Evolutionary conservation across 2,797 vertebrate genomes (phyloP).

Genomic region (Tamandua tetradactyla): DNA sequence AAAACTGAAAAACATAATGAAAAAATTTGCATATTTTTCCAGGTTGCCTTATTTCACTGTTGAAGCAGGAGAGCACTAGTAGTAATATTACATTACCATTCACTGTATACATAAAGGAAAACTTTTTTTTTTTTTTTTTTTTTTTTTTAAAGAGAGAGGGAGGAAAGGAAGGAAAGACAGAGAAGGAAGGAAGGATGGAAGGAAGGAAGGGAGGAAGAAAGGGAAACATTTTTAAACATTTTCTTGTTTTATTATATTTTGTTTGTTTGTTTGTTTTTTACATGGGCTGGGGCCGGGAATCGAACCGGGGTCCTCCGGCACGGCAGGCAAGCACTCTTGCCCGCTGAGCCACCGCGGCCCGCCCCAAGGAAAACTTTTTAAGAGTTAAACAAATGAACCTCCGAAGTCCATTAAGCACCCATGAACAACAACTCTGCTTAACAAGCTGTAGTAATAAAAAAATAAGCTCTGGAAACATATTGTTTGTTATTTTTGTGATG

Average conservation of each 20-base stretch:
- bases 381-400: background rate
- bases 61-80: background rate
- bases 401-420: background rate
- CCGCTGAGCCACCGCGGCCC: too few species aligned
- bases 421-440: background rate
- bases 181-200: too few species aligned
- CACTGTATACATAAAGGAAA: background rate
- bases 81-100: background rate
- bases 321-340: too few species aligned
- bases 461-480: background rate
- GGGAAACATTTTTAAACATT: too few species aligned
- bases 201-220: too few species aligned
- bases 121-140: too few species aligned
- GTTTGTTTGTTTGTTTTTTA: too few species aligned
- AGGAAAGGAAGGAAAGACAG: too few species aligned
- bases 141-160: too few species aligned
- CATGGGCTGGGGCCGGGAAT: too few species aligned
- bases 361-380: background rate
- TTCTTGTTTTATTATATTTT: too few species aligned
- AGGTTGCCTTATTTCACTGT: slow-evolving; percentile 43
- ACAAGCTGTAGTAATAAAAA: background rate
- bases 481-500: background rate
- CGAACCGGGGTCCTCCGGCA: too few species aligned
- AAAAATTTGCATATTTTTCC: slow-evolving; percentile 27
- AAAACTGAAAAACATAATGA: slow-evolving; percentile 44